A percentile compares a stretch with the other conserved stretches of the same genome.
Evolutionary conservation across 53 echinoderm and acorn worm genomes (phyloP).

Genomic region (Zoroaster sp.): DNA sequence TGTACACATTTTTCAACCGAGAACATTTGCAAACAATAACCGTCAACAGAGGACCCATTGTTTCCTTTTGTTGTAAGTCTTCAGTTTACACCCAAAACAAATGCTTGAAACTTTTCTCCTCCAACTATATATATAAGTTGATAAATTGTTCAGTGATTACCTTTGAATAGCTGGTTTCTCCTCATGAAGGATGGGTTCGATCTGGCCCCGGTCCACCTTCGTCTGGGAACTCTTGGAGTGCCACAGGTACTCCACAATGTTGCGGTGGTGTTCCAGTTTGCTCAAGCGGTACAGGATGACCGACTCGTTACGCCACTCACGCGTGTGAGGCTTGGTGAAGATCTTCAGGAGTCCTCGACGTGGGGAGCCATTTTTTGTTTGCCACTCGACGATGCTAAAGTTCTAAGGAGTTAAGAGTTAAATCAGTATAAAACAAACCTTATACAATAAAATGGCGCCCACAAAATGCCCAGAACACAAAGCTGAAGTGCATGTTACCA

Average conservation of each 20-base stretch:
- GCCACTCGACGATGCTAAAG: constrained; percentile 91
- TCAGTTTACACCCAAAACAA: too few species aligned
- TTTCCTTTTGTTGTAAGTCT: too few species aligned
- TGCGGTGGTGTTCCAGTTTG: constrained; percentile 70
- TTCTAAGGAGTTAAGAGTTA: constrained; percentile 66
- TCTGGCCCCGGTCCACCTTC: constrained; percentile 63
- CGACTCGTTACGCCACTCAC: constrained; percentile 85
- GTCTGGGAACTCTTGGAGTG: constrained; percentile 91
- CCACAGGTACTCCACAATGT: constrained; percentile 92
- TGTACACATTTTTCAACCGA: too few species aligned
- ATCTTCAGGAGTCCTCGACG: constrained; percentile 83
- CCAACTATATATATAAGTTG: too few species aligned
- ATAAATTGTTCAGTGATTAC: background rate
- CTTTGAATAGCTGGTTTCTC: constrained; percentile 58
- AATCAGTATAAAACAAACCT: too few species aligned
- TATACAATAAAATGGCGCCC: too few species aligned
- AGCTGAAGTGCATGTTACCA: background rate
- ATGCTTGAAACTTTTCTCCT: too few species aligned
- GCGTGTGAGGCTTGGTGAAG: constrained; percentile 79
- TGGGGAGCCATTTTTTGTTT: constrained; percentile 84
- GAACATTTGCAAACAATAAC: too few species aligned
- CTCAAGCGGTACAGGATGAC: constrained; percentile 77
- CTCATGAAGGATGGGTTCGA: background rate
- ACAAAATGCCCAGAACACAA: too few species aligned
- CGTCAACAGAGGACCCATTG: too few species aligned